Evolutionary conservation across 1,140 invertebrate genomes (phyloP), one percentile per base, ranked within the genome.

Genomic region (Campodea augens): DNA sequence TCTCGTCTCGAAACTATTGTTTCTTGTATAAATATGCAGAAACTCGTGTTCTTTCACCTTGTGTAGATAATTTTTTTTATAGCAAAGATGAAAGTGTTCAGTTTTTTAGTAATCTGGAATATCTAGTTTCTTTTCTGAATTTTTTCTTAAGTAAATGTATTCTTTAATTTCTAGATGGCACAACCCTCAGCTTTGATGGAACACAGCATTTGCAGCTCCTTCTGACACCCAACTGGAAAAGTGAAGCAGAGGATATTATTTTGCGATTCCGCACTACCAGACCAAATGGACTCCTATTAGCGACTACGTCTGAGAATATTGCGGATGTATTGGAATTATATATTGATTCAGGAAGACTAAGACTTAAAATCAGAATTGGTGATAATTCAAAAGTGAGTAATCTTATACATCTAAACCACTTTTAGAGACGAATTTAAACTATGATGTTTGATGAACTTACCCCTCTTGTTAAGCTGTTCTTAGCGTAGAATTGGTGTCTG

Each of bases 221-320:
- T 13, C 68, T 91, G 61, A 77, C 81, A 1, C 72, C 81, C 22
- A 81, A 86, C 45, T 78, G 79, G 43, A 70, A 73, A 45, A 92
- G 85, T 0, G 87, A 96, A 62, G 88, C 86, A 0, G 92, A 97
- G 61, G 87, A 93, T 58, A 69, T 97, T 25, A 70, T 80, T 21
- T 64, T 98, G 18, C 69, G 90, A 25, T 95, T 97, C 62, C 74
- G 78, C 51, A 96, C 90, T 3, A 76, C 70, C 10, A 72, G 77
- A 53, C 77, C 82, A 1, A 65, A 71, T 44, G 75, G 83, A 7
- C 61, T 87, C 15, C 62, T 88, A 22, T 49, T 53, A 19, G 65
- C 80, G 25, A 84, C 81, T 4, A 77, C 76, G 32, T 75, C 80
- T 0, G 76, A 83, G 37, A 74, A 77, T 52, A 78, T 77, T 0